A percentile compares a stretch with the other conserved stretches of the same genome.
phyloP scores from a whole-genome alignment of 2,797 vertebrate genomes.

The Valencia hispanica region DNA sequence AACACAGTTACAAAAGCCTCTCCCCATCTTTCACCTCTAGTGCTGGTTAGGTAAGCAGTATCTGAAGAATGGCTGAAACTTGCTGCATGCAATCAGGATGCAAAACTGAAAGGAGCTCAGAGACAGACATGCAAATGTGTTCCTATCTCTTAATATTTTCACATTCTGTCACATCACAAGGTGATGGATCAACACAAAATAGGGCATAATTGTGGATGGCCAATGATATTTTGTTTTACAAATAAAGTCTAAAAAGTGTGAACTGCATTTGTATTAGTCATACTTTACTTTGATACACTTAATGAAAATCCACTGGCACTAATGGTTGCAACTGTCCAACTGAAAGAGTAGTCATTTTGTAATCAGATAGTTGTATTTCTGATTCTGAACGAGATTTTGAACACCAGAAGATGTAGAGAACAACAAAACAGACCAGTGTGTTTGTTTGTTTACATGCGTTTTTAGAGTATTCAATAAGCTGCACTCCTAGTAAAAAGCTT shows the following conservation, averaged over 20 bases:
- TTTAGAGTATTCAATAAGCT: no score
- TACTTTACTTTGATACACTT: neutral
- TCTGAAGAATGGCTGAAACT: slow-evolving; percentile 69
- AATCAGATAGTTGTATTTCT: neutral
- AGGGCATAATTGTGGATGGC: neutral
- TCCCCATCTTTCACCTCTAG: slow-evolving; percentile 68
- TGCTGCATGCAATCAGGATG: slow-evolving; percentile 37
- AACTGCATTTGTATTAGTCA: neutral
- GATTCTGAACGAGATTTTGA: no score
- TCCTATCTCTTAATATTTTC: neutral
- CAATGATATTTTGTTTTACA: neutral
- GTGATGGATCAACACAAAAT: neutral
- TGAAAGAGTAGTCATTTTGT: neutral
- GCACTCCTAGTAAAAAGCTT: no score
- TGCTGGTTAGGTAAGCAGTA: slow-evolving; percentile 78
- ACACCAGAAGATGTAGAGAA: no score
- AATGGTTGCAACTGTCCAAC: neutral
- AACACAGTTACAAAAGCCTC: slow-evolving; percentile 63
- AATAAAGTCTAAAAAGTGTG: neutral
- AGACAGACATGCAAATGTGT: slow-evolving; percentile 9
- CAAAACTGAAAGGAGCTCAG: slow-evolving; percentile 34
- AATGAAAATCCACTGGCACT: neutral
- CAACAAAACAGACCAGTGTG: no score
- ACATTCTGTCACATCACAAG: neutral
- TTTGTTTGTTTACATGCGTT: no score